Base-by-base conservation (phyloP, 1,140 invertebrate species). In the Saccostrea cuccullata region DNA sequence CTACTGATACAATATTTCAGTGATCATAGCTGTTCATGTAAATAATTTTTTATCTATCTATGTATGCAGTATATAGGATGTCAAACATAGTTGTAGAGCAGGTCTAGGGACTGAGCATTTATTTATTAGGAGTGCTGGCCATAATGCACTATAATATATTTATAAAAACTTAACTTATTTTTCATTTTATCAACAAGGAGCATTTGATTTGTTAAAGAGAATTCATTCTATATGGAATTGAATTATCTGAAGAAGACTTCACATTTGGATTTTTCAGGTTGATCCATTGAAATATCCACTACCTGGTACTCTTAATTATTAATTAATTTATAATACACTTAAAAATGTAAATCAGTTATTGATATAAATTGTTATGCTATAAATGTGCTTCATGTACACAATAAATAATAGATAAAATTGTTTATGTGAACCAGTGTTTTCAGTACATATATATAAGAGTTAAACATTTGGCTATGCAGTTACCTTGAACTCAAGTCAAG, bases 1-100 rank as follows among this genome's bases (percentile, higher is more conserved):
- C 96, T 8, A 96, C 97, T 90, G 97, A 97, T 91, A 96, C 96
- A 2, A 96, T 96, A 56, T 97, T 97, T 89, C 93, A 94, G 91
- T 95, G 90, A 94, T 82, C 26, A 64, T 64, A 20, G 47, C 47
- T 47, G 9, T 47, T 47, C 0, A 64, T 64, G n/a, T 64, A 17
- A 64, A 64, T 17, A 47, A 20, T 0, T 64, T 20, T 77, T 77
- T 36, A 36, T 77, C 3, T 36, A 77, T 36, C 11, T 77, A 26
- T 30, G 4, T 26, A 23, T 26, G 26, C 3, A 26, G 8, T 9
- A 23, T 73, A 5, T 73, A 13, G 4, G 23, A 77, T 77, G 20
- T 64, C 26, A 77, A n/a, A 64, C 15, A 20, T 64, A 60, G n/a
- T 6, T 64, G 15, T 64, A 64, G 17, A 20, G 13, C 30, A 77